A percentile compares a stretch with the other conserved stretches of the same genome.
Conservation (phyloP, 2,113 vertebrate genomes). For the Brachyistius frenatus region DNA sequence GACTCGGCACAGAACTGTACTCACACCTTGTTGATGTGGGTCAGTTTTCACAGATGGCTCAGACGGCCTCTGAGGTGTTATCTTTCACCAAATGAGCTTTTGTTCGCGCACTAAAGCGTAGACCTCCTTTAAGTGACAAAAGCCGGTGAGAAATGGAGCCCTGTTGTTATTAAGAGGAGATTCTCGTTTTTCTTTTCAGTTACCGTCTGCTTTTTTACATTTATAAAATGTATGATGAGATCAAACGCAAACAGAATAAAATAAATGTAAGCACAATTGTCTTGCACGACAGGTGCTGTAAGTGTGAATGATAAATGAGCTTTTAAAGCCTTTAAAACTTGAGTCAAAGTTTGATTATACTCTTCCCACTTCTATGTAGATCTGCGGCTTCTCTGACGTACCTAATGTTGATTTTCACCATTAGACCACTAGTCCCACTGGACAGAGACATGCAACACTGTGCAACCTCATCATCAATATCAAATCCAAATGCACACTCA, state of each 20-base stretch:
- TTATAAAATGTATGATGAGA: not conserved
- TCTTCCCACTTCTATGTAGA: slow-evolving; percentile 10
- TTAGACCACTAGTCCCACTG: not conserved
- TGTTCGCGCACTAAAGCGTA: slow-evolving; percentile 23
- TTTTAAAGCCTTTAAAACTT: slow-evolving; percentile 1
- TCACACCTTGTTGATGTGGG: slow-evolving; percentile 37
- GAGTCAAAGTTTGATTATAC: slow-evolving; percentile 48
- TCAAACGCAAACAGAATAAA: not conserved
- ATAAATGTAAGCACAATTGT: not conserved
- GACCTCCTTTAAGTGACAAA: slow-evolving; percentile 12
- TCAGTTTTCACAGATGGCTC: slow-evolving; percentile 50
- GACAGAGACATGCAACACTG: slow-evolving; percentile 10
- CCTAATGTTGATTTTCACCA: slow-evolving; percentile 17
- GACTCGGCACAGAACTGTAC: not conserved
- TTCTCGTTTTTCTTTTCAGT: no score
- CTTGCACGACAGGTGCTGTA: not conserved
- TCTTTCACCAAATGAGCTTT: slow-evolving; percentile 47
- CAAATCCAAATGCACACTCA: slow-evolving; percentile 17
- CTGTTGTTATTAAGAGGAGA: not conserved
- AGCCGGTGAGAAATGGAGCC: slow-evolving; percentile 7
- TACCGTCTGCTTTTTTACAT: no score
- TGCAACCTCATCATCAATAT: not conserved
- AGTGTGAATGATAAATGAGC: slow-evolving; percentile 47
- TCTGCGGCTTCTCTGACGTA: slow-evolving; percentile 37
- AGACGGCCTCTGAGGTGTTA: slow-evolving; percentile 28